These are phyloP conservation scores for Lochmaea capreae DNA, from an alignment of 2,888 invertebrate genomes.

Conservation along the genomic window DNA sequence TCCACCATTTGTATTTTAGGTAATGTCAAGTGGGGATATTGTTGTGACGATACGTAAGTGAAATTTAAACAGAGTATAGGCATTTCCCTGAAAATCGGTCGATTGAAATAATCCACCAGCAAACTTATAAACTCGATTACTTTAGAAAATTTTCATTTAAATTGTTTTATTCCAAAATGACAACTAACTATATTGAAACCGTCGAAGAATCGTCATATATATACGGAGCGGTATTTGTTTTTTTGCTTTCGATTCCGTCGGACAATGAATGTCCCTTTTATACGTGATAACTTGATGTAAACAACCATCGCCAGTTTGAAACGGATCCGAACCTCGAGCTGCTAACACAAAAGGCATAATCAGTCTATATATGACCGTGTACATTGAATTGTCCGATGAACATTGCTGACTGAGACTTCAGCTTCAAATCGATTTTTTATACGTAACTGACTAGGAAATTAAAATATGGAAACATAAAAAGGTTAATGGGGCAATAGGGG, in stretches of 20 bases:
- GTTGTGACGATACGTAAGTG: no score
- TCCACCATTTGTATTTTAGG: no score
- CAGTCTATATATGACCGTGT: conserved; percentile 13
- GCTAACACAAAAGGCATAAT: conserved; percentile 23
- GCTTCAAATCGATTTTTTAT: conserved; percentile 9
- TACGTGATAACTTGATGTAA: conserved; percentile 30
- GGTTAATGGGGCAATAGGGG: no score
- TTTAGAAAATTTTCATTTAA: no score
- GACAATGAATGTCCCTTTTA: conserved; percentile 28
- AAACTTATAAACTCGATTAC: no score
- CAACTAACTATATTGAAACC: conserved; percentile 12
- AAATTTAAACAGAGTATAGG: no score
- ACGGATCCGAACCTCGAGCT: conserved; percentile 25
- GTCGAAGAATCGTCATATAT: conserved; percentile 11
- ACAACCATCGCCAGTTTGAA: conserved; percentile 26
- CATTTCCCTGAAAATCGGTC: no score
- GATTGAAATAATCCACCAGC: no score
- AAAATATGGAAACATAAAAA: not conserved
- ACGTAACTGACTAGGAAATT: not conserved
- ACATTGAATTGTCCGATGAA: conserved; percentile 6
- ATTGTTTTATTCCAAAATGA: conserved; percentile 7
- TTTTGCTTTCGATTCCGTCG: conserved; percentile 28
- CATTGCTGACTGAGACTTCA: conserved; percentile 2
- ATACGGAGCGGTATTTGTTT: conserved; percentile 11
- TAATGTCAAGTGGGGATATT: no score